Evolutionary conservation across 2,797 vertebrate genomes (phyloP).

Genomic region (Schizopygopsis pylzovi): DNA sequence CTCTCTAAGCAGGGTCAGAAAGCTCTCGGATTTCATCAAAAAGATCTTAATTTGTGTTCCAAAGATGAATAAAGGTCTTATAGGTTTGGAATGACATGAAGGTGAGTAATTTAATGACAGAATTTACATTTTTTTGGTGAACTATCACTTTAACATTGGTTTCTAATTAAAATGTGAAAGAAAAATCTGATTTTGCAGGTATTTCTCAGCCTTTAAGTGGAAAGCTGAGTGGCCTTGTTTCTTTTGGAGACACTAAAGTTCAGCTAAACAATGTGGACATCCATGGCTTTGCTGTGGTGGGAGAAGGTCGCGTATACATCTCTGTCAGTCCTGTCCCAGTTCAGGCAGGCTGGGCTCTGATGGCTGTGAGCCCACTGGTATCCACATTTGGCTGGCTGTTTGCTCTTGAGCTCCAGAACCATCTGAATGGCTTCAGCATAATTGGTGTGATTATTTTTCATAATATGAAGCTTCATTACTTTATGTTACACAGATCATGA

Average conservation of each 20-base stretch:
- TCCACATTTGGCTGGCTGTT: conserved; percentile 85
- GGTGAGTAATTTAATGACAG: background rate
- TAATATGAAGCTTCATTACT: background rate
- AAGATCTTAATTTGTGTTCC: background rate
- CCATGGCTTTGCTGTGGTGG: conserved; percentile 82
- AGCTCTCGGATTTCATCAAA: too few relatives aligned
- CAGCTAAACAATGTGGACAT: conserved; percentile 73
- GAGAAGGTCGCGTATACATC: conserved; percentile 80
- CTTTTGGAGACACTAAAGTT: conserved; percentile 67
- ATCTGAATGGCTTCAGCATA: conserved; percentile 81
- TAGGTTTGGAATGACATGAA: background rate
- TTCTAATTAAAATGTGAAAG: background rate
- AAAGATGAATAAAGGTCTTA: background rate
- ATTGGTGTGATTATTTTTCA: conserved; percentile 71
- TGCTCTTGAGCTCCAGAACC: conserved; percentile 78
- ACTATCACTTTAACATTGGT: background rate
- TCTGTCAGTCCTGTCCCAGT: conserved; percentile 80
- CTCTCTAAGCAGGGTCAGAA: too few relatives aligned
- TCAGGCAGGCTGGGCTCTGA: conserved; percentile 74
- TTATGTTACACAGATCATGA: background rate
- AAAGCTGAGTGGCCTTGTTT: conserved; percentile 80
- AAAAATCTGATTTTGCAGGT: conserved; percentile 23
- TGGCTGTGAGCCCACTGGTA: conserved; percentile 75
- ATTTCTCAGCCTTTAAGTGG: conserved; percentile 82
- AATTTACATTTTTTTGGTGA: background rate